phyloP scores from a whole-genome alignment of 2,888 invertebrate genomes.

The Monopis laevigella region DNA sequence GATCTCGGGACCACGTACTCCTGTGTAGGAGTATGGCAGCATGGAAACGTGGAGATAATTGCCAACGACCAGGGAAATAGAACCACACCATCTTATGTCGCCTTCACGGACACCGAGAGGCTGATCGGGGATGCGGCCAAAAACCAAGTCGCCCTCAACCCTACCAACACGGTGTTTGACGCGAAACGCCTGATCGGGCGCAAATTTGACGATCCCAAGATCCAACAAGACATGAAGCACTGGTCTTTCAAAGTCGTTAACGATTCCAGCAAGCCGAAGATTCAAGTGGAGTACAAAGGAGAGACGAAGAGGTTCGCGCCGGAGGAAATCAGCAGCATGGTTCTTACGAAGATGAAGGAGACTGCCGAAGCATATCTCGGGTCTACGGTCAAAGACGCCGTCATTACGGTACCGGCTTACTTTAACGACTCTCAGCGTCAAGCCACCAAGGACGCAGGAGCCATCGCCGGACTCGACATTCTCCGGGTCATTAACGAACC shows the following conservation, averaged over 20 bases:
- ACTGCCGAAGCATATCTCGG: constrained; percentile 80
- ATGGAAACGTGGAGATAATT: constrained; percentile 80
- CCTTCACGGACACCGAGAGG: constrained; percentile 75
- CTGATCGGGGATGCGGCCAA: constrained; percentile 77
- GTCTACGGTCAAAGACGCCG: constrained; percentile 72
- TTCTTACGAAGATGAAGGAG: constrained; percentile 84
- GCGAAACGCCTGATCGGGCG: constrained; percentile 85
- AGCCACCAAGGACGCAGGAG: constrained; percentile 88
- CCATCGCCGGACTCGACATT: constrained; percentile 86
- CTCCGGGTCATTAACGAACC: constrained; percentile 91
- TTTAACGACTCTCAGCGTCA: constrained; percentile 79
- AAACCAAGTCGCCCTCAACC: constrained; percentile 78
- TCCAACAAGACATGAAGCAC: constrained; percentile 82
- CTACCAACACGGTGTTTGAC: constrained; percentile 77
- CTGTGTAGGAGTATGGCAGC: constrained; percentile 63
- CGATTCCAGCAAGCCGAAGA: constrained; percentile 73
- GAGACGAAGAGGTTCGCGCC: constrained; percentile 72
- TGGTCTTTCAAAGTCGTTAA: constrained; percentile 83
- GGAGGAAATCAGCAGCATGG: constrained; percentile 80
- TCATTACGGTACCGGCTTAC: constrained; percentile 85
- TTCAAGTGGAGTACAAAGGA: constrained; percentile 73
- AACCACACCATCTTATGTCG: constrained; percentile 79
- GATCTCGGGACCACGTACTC: constrained; percentile 68
- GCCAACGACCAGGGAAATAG: constrained; percentile 74
- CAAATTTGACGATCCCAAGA: constrained; percentile 75